Evolutionary conservation across 2,797 vertebrate genomes (phyloP).

Genomic region (Sebastes steindachneri): DNA sequence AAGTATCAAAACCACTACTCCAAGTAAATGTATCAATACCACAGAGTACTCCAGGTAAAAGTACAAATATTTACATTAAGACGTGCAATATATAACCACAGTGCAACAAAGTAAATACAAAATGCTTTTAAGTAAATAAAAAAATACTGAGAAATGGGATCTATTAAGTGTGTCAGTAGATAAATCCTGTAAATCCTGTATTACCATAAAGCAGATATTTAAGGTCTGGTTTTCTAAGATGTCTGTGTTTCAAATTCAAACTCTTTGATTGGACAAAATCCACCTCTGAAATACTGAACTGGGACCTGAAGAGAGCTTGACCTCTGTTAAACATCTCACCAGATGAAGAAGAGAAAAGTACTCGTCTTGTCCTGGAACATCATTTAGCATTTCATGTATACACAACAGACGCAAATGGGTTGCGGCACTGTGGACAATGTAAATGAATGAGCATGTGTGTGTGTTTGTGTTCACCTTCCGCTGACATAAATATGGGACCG

Average conservation of each 20-base stretch:
- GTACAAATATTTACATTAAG: no score
- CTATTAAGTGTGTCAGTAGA: no score
- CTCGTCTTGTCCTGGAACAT: background rate
- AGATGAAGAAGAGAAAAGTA: background rate
- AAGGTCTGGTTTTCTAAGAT: background rate
- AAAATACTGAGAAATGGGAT: no score
- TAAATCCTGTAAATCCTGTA: no score
- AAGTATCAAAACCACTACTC: no score
- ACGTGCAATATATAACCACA: no score
- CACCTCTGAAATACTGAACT: background rate
- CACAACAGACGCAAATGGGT: conserved; percentile 53
- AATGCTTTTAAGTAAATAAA: no score
- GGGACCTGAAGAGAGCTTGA: background rate
- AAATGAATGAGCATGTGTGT: conserved; percentile 29
- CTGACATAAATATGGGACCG: conserved; percentile 55
- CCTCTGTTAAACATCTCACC: background rate
- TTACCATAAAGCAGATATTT: no score
- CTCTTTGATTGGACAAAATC: background rate
- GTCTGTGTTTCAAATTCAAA: background rate
- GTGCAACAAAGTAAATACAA: no score
- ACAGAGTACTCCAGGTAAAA: no score
- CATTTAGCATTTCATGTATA: conserved; percentile 48
- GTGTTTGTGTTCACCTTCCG: conserved; percentile 38
- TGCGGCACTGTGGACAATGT: conserved; percentile 53
- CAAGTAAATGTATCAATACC: no score